Percentiles rank a stretch among this genome's conserved stretches.
These are phyloP conservation scores for Todiramphus saurophagus DNA, from an alignment of 2,113 vertebrate genomes.

Conservation along the genomic window DNA sequence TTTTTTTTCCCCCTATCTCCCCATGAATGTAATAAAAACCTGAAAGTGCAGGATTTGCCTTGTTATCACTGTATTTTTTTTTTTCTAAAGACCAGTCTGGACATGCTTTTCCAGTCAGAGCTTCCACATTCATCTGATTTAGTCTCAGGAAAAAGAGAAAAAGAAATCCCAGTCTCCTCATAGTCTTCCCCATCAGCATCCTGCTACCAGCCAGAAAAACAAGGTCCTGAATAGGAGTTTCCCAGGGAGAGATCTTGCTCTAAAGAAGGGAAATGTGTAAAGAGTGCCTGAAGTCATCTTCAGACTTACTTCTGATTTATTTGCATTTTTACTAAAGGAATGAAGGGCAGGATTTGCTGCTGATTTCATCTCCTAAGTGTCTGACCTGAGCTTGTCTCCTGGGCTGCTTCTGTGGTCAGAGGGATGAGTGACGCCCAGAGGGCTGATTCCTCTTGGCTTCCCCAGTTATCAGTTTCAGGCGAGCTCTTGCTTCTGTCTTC, in stretches of 20 bases:
- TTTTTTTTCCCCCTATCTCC: neutral
- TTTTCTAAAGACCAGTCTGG: neutral
- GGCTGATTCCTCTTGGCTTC: neutral
- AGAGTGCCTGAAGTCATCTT: neutral
- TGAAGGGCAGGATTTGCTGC: neutral
- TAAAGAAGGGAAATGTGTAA: neutral
- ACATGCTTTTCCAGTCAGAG: conserved; percentile 12
- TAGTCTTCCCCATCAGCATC: neutral
- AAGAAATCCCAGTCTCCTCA: neutral
- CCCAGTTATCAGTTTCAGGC: neutral
- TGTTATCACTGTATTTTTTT: neutral
- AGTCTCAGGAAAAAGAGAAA: neutral
- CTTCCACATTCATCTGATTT: neutral
- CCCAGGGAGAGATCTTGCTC: neutral
- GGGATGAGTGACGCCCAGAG: neutral
- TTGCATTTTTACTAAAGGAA: neutral
- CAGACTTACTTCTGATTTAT: neutral
- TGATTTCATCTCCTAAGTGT: neutral
- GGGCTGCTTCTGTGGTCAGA: neutral
- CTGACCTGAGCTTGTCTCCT: neutral
- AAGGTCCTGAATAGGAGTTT: neutral
- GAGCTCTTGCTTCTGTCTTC: neutral
- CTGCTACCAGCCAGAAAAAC: neutral
- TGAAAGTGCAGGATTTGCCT: conserved; percentile 12
- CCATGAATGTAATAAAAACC: conserved; percentile 1